Evolutionary conservation across 2,113 vertebrate genomes (phyloP), one percentile per base, ranked within the genome.

Genomic region (Oryzias curvinotus): DNA sequence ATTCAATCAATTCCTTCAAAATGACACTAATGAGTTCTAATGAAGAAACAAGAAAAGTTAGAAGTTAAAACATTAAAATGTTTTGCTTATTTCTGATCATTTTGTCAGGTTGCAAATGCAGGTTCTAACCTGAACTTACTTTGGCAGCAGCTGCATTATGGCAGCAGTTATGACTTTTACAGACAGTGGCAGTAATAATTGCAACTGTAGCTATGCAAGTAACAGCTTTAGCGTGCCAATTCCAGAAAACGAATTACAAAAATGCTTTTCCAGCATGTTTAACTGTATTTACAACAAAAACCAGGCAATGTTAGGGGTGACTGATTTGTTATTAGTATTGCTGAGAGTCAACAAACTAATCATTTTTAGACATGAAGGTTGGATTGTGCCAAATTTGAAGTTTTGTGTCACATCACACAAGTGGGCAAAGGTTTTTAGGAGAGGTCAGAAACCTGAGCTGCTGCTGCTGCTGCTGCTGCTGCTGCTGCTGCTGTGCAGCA

Each of bases 201-300:
- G 66, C 57, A 49, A 56, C 42, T 41, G 15, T 25, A 47, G 36
- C 48, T 44, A 43, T 58, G 28, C 65, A 43, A 50, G 41, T 21
- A 49, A 36, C 57, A 75, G 61, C 52, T 69, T 71, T 21, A 30
- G 28, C n/a, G 46, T 60, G 57, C 66, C 72, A 17, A 68, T 62
- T 69, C 18, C 52, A 26, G 56, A 36, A 49, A 5, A 7, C 5
- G 5, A 28, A 28, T 28, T 5, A 28, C 5, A 28, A 28, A 28
- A 28, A 28, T 28, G 21, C 3, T 23, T 42, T 52, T 68, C 67
- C 51, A 50, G 45, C 68, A 36, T 52, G 53, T 73, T 70, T 73
- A 7, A n/a, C 12, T 52, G 7, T 6, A 8, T 64, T 58, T 64
- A 15, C 18, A 46, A 21, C 65, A 42, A 30, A 64, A 60, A 64